Conservation (phyloP, 2,113 vertebrate genomes). For the Leptobrachium ailaonicum region DNA sequence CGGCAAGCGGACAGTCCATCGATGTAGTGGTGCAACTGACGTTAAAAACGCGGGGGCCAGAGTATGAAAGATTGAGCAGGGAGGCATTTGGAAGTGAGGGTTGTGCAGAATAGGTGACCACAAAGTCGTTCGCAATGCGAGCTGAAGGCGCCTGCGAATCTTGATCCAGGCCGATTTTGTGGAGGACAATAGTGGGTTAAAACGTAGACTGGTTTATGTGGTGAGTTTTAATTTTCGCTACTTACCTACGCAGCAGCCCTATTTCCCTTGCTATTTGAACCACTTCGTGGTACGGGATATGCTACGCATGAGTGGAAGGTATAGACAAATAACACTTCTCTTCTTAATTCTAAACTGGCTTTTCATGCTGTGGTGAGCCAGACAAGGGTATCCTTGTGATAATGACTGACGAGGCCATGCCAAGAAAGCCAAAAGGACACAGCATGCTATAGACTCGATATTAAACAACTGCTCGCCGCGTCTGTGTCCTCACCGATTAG, state of each 20-base stretch:
- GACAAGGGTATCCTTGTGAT: slow-evolving; percentile 26
- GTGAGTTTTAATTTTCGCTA: background rate
- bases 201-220: slow-evolving; percentile 21
- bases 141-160: too few species aligned
- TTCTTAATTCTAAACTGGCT: slow-evolving; percentile 14
- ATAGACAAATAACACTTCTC: slow-evolving; percentile 32
- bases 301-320: background rate
- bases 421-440: slow-evolving; percentile 25
- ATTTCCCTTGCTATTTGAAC: background rate
- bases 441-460: slow-evolving; percentile 15
- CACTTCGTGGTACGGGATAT: background rate
- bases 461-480: slow-evolving; percentile 14
- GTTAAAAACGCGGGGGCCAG: too few species aligned
- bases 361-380: background rate
- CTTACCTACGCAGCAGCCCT: background rate
- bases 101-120: too few species aligned
- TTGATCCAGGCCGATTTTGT: too few species aligned
- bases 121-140: too few species aligned
- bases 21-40: too few species aligned
- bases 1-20: too few species aligned
- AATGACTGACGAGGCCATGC: slow-evolving; percentile 31
- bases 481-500: slow-evolving; percentile 29
- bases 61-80: too few species aligned
- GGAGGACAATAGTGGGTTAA: too few species aligned
- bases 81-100: too few species aligned